Percentiles rank a stretch among this genome's conserved stretches.
Evolutionary conservation across 2,888 invertebrate species (phyloP).

Genomic region (Cephonodes hylas): DNA sequence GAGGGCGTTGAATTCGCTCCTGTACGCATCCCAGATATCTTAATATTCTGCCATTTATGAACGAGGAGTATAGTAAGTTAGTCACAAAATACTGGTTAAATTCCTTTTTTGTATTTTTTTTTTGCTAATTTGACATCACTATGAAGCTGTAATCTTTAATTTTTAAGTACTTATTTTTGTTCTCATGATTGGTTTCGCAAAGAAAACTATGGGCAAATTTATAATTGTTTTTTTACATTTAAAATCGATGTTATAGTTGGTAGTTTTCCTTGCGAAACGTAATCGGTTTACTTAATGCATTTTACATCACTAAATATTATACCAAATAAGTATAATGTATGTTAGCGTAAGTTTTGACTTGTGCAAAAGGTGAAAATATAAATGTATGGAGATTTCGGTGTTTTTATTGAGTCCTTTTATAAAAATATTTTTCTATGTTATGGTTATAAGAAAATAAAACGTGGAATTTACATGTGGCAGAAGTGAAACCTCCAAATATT

Average conservation of each 20-base stretch:
- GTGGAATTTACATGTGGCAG: too few species aligned
- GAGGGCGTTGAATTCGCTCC: not conserved
- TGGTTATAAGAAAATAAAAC: too few species aligned
- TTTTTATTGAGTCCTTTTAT: too few species aligned
- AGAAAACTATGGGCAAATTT: not conserved
- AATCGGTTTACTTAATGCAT: slow-evolving; percentile 9
- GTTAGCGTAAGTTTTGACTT: slow-evolving; percentile 9
- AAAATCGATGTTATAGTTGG: not conserved
- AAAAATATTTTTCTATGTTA: too few species aligned
- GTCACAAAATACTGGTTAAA: not conserved
- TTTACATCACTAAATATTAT: slow-evolving; percentile 9
- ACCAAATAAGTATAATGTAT: slow-evolving; percentile 9
- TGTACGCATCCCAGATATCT: not conserved
- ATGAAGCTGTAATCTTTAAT: not conserved
- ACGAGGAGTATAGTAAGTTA: not conserved
- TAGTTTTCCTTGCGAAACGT: not conserved
- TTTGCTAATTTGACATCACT: slow-evolving; percentile 12
- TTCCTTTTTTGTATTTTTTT: not conserved
- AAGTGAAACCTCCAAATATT: too few species aligned
- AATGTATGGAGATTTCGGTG: not conserved
- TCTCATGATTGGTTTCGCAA: not conserved
- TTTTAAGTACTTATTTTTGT: slow-evolving; percentile 7
- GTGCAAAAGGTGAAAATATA: not conserved
- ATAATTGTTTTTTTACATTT: not conserved
- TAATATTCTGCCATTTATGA: not conserved